phyloP scores from a whole-genome alignment of 2,888 invertebrate genomes.

The Pterobdella sp. region DNA sequence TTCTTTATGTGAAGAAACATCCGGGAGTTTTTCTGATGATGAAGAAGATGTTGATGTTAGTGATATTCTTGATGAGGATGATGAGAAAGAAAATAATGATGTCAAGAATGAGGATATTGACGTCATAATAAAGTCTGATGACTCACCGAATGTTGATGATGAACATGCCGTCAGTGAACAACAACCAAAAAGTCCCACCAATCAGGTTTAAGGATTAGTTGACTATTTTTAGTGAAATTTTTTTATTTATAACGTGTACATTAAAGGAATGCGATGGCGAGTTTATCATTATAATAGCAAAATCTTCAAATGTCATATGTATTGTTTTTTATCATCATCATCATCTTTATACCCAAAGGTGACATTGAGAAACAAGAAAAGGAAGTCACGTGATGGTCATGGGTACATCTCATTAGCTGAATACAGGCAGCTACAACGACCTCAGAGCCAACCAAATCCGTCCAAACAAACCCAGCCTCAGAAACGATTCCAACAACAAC shows the following conservation, averaged over 20 bases:
- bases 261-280: no score
- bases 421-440: slow-evolving; percentile 24
- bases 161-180: not conserved
- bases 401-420: slow-evolving; percentile 35
- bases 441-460: slow-evolving; percentile 27
- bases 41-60: not conserved
- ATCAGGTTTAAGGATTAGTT: not conserved
- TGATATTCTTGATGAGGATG: not conserved
- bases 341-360: not conserved
- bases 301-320: no score
- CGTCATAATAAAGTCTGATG: not conserved
- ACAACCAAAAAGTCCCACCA: not conserved
- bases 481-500: slow-evolving; percentile 45
- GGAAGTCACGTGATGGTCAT: slow-evolving; percentile 21
- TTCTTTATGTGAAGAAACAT: slow-evolving; percentile 30
- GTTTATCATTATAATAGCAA: no score
- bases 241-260: no score
- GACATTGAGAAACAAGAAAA: not conserved
- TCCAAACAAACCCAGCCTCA: slow-evolving; percentile 40
- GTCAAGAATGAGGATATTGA: not conserved
- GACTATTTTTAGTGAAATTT: no score
- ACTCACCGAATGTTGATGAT: not conserved
- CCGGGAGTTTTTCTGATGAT: not conserved
- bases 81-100: slow-evolving; percentile 7
- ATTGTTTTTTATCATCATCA: no score